Evolutionary conservation across 2,113 vertebrate species (phyloP).

Genomic region (Callipepla californica): DNA sequence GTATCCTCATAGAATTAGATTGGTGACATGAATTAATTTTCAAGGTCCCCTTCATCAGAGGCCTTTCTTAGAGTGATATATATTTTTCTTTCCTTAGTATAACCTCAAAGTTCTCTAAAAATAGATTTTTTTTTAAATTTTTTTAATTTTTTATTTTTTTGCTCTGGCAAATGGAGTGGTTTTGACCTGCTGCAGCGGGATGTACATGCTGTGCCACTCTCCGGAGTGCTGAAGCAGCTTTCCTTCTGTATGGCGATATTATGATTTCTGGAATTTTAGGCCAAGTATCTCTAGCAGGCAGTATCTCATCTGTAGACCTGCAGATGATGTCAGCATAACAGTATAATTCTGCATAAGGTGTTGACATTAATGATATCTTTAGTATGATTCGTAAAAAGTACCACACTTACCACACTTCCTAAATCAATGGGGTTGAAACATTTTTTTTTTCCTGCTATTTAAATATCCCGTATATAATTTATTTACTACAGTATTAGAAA

Average conservation of each 20-base stretch:
- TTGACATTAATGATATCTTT: neutral
- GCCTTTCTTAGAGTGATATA: neutral
- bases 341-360: neutral
- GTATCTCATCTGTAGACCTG: neutral
- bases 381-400: neutral
- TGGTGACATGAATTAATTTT: neutral
- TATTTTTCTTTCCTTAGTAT: neutral
- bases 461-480: neutral
- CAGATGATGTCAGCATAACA: neutral
- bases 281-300: neutral
- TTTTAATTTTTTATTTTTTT: neutral
- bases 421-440: neutral
- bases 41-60: neutral
- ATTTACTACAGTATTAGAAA: neutral
- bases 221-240: neutral
- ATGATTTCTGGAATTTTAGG: neutral
- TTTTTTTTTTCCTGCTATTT: neutral
- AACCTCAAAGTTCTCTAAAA: neutral
- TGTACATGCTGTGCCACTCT: rapidly evolving
- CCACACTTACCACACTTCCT: neutral
- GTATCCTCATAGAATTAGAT: neutral
- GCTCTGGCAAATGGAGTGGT: neutral
- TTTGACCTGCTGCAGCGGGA: neutral
- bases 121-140: neutral
- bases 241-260: neutral